Evolutionary conservation across 35 echinoderm and acorn worm species (phyloP), one percentile per base, ranked within the genome.

Genomic region (Heliocidaris erythrogramma): DNA sequence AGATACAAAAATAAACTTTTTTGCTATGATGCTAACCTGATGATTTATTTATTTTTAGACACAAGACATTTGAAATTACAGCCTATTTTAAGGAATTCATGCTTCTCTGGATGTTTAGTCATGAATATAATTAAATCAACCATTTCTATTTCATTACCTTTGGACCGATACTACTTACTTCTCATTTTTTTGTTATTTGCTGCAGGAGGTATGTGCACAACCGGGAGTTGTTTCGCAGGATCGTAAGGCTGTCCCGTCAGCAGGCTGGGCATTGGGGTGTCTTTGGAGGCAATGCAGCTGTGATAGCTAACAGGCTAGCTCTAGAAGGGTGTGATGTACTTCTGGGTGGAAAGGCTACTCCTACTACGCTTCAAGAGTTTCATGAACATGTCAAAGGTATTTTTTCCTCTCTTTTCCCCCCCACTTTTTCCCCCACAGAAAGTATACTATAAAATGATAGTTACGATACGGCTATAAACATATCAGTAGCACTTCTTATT

Each of bases 321-420:
- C 87, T 95, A 42, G 98, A 99, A 93, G 98, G 98, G 5, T 97
- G 97, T 90, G 95, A 99, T 35, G 97, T 97, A 7, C 85, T 99
- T 21, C 95, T 99, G 27, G 98, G 97, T 35, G 93, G 93, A 13
- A 31, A 89, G 29, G 94, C 97, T 85, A 95, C 98, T 49, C 85
- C 92, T 7, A 96, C 86, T 21, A 91, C 93, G 7, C 93, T 50
- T 35, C 86, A 93, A 86, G 91, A 96, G 56, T 94, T 99, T 17
- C 94, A 97, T 29, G 69, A 95, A 29, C 86, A 94, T 86, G 85
- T 99, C 9, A 94, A 95, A 97, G 95, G 98, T 99, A 96, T 48
- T 90, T 94, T 48, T 94, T 84, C 3, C 35, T 52, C 49, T 52
- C 7, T 56, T 56, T 56, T 10, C n/a, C n/a, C n/a, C n/a, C n/a